Evolutionary conservation across 2,888 invertebrate genomes (phyloP).

Genomic region (Ennomos fuscantarius): DNA sequence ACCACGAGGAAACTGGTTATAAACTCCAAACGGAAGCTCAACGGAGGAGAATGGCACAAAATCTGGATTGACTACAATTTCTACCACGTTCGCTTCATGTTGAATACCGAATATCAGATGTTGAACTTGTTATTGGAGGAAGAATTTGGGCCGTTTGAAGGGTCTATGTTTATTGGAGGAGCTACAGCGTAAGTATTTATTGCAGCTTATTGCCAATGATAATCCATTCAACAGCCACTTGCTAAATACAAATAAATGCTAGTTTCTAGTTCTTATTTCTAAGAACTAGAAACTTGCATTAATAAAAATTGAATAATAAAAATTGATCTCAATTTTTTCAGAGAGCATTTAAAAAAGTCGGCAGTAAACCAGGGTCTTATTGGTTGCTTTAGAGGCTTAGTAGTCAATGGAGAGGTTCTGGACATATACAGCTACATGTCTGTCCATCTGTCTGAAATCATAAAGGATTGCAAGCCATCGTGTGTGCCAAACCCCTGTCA

Average conservation of each 20-base stretch:
- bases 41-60: constrained; percentile 98
- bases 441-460: constrained; percentile 95
- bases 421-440: constrained; percentile 97
- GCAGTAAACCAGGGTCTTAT: constrained; percentile 95
- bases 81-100: constrained; percentile 96
- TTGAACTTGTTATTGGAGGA: constrained; percentile 93
- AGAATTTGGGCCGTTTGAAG: constrained; percentile 96
- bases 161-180: constrained; percentile 97
- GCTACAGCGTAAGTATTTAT: constrained; percentile 91
- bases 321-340: constrained; percentile 57
- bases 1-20: constrained; percentile 93
- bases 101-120: constrained; percentile 96
- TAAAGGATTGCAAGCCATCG: constrained; percentile 96
- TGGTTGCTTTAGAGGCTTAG: constrained; percentile 96
- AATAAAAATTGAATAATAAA: too few species aligned
- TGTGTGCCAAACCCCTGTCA: constrained; percentile 97
- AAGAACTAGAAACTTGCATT: too few species aligned
- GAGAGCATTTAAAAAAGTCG: constrained; percentile 92
- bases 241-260: too few species aligned
- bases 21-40: constrained; percentile 92
- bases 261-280: too few species aligned
- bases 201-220: too few species aligned
- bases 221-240: too few species aligned
- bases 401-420: constrained; percentile 95
- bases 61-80: constrained; percentile 98